Evolutionary conservation across 1,140 invertebrate genomes (phyloP).

Genomic region (Formica selysi): DNA sequence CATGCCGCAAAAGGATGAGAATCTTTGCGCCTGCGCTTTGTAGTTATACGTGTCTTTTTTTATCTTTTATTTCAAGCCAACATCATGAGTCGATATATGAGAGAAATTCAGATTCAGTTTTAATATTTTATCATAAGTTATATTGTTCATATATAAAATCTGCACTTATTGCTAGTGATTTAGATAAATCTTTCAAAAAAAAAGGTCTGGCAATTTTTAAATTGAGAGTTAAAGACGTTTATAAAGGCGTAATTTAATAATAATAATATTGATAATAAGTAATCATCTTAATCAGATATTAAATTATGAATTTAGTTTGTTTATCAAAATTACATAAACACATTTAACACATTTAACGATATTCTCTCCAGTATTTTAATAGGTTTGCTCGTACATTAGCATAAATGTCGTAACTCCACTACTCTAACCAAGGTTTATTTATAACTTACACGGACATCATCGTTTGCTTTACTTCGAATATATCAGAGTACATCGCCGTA

Average conservation of each 20-base stretch:
- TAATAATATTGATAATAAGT: neutral
- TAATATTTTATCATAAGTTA: conserved; percentile 63
- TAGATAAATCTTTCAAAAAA: neutral
- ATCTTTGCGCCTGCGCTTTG: conserved; percentile 46
- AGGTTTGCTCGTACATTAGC: conserved; percentile 19
- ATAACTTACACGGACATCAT: conserved; percentile 61
- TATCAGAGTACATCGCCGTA: conserved; percentile 55
- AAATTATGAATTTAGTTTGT: neutral
- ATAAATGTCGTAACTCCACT: conserved; percentile 32
- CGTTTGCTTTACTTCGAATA: conserved; percentile 46
- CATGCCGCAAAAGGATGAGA: conserved; percentile 31
- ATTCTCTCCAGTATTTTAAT: conserved; percentile 15
- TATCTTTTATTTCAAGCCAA: neutral
- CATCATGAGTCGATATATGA: conserved; percentile 4
- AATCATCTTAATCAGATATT: neutral
- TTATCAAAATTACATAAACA: neutral
- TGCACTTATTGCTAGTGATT: neutral
- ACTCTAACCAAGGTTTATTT: conserved; percentile 32
- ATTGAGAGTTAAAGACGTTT: neutral
- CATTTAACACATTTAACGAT: neutral
- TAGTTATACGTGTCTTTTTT: conserved; percentile 7
- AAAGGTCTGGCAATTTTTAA: neutral
- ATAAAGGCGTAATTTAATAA: neutral
- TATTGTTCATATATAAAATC: neutral
- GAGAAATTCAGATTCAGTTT: conserved; percentile 25